Evolutionary conservation across 2,113 vertebrate genomes (phyloP).

Genomic region (Poeciliopsis occidentalis): DNA sequence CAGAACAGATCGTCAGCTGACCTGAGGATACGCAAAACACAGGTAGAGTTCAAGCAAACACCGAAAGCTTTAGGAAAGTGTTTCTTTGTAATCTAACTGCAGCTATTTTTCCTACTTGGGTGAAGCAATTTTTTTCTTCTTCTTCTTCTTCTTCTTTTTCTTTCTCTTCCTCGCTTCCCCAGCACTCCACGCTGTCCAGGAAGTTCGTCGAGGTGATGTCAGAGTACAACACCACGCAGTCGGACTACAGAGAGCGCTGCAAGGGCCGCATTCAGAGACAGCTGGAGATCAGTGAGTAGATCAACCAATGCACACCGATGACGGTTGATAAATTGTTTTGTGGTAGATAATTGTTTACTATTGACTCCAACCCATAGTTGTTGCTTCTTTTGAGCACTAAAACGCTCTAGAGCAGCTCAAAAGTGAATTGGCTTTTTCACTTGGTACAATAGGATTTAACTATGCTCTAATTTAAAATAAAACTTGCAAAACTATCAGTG

Average conservation of each 20-base stretch:
- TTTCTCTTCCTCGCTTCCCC: background rate
- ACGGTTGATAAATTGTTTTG: no score
- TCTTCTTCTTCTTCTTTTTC: background rate
- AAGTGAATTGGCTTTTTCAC: background rate
- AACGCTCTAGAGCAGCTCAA: no score
- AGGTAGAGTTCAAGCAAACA: constrained; percentile 77
- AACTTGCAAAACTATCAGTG: no score
- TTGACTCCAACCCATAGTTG: no score
- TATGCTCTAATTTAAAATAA: no score
- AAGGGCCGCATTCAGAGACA: constrained; percentile 93
- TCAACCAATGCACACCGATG: background rate
- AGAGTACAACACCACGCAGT: constrained; percentile 93
- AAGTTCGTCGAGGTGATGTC: constrained; percentile 97
- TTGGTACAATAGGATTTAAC: background rate
- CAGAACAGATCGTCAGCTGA: constrained; percentile 93
- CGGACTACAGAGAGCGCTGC: constrained; percentile 93
- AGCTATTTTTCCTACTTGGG: background rate
- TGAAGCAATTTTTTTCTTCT: background rate
- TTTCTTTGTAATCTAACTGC: background rate
- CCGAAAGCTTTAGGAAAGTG: background rate
- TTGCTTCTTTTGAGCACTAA: no score
- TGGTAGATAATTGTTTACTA: no score
- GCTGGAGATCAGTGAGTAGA: constrained; percentile 91
- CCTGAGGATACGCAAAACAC: constrained; percentile 96
- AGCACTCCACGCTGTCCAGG: constrained; percentile 92